Evolutionary conservation across 2,888 invertebrate genomes (phyloP), one percentile per base, ranked within the genome.

Genomic region (Acleris laterana): DNA sequence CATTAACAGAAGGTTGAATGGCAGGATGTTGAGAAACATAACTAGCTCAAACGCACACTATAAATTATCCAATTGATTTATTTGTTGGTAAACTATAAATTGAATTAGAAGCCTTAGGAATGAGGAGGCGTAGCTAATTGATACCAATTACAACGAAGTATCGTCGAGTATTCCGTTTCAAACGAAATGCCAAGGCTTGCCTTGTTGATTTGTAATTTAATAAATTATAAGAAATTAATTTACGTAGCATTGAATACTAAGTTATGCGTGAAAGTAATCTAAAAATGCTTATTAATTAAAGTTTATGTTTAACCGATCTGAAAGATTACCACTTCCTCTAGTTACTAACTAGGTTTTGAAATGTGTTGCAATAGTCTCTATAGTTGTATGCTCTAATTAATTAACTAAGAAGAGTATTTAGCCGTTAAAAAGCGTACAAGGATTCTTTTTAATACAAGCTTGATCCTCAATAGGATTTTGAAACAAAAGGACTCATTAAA

Each of bases 121-220:
- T 48, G 28, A 48, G 20, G 32, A 59, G 58, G 58, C 58, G 49
- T 75, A 77, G 77, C 79, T 78, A 76, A 79, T 78, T 81, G 81
- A 78, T 81, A 80, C 77, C 79, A 74, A 79, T 81, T 76, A 75
- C 60, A 50, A 57, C 71, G 73, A 67, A 74, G 75, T 73, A 76
- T 75, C 75, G 71, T 76, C 69, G 69, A 75, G 69, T 68, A 75
- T 78, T 81, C 76, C 65, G 77, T 78, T 50, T 38, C 32, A 11
- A 82, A 82, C 79, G 68, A 87, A 86, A 87, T 86, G 85, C 77
- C 86, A 87, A 87, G 87, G 87, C 80, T 83, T 82, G 71, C 75
- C 68, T 68, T 58, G 62, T 51, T 51, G 42, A 63, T n/a, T n/a
- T 66, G 61, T 9, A 9, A 20, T 28, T 28, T 48, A 53, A 55